A percentile compares a stretch with the other conserved stretches of the same genome.
phyloP scores from a whole-genome alignment of 2,888 invertebrate genomes.

The Drosophila lutescens region DNA sequence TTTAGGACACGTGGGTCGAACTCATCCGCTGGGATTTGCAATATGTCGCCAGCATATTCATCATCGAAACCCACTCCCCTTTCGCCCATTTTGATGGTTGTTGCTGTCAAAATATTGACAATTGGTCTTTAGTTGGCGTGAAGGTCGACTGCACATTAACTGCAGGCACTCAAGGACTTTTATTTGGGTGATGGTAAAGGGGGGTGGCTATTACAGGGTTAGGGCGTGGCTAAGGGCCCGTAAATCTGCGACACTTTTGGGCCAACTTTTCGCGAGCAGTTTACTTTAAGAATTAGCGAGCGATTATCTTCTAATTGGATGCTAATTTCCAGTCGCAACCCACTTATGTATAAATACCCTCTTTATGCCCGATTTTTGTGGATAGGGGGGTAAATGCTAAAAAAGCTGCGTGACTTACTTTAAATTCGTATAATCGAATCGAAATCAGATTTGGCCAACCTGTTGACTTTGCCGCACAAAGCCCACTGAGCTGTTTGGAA shows the following conservation, averaged over 20 bases:
- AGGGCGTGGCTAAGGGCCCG: slow-evolving; percentile 26
- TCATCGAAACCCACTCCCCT: slow-evolving; percentile 38
- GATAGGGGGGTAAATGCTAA: slow-evolving; percentile 57
- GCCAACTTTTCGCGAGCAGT: slow-evolving; percentile 38
- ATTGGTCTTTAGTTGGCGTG: slow-evolving; percentile 62
- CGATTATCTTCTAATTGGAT: slow-evolving; percentile 75
- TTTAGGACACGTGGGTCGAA: slow-evolving; percentile 29
- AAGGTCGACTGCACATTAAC: slow-evolving; percentile 75
- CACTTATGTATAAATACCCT: slow-evolving; percentile 21
- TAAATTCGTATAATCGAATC: slow-evolving; percentile 70
- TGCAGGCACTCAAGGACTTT: slow-evolving; percentile 50
- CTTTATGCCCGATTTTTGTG: not conserved
- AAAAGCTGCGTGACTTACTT: slow-evolving; percentile 76
- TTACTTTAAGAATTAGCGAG: slow-evolving; percentile 62
- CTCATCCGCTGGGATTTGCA: slow-evolving; percentile 62
- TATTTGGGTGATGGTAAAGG: not conserved
- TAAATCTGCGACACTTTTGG: slow-evolving; percentile 66
- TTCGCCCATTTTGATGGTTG: not conserved
- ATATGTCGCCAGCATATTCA: slow-evolving; percentile 64
- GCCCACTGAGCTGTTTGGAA: slow-evolving; percentile 1
- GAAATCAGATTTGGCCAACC: slow-evolving; percentile 62
- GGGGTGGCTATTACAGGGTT: slow-evolving; percentile 1
- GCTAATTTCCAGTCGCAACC: slow-evolving; percentile 61
- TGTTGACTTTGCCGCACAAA: slow-evolving; percentile 33
- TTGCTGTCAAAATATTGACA: slow-evolving; percentile 76